Evolutionary conservation across 2,113 vertebrate genomes (phyloP).

Genomic region (Chaetodon trifascialis): DNA sequence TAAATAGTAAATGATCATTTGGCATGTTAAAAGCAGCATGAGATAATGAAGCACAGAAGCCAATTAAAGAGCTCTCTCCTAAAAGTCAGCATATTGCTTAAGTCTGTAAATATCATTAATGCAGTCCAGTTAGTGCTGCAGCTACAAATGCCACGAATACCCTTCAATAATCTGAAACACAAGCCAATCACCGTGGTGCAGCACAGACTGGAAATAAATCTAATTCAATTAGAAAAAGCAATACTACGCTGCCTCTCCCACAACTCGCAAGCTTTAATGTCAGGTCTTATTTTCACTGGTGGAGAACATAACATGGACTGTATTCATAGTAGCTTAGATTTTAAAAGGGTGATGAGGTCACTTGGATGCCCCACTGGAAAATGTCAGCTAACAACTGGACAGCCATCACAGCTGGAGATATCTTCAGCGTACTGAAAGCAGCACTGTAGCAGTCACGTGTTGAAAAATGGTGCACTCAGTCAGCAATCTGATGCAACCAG

Average conservation of each 20-base stretch:
- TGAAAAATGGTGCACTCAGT: constrained; percentile 23
- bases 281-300: constrained; percentile 13
- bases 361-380: constrained; percentile 31
- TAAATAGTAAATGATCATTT: neutral
- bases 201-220: constrained; percentile 19
- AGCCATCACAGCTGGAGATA: constrained; percentile 73
- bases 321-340: constrained; percentile 32
- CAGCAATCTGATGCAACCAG: constrained; percentile 18
- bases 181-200: neutral
- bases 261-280: constrained; percentile 24
- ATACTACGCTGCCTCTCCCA: neutral
- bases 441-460: constrained; percentile 8
- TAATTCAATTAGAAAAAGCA: constrained; percentile 3
- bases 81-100: neutral
- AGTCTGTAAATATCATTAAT: neutral
- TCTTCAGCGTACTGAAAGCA: constrained; percentile 24
- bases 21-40: constrained; percentile 14
- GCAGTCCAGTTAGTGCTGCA: neutral
- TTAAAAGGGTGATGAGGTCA: constrained; percentile 24
- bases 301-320: constrained; percentile 23
- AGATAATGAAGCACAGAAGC: constrained; percentile 7
- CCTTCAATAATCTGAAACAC: constrained; percentile 28
- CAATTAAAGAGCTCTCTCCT: neutral
- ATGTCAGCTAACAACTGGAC: constrained; percentile 49
- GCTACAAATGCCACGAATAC: constrained; percentile 13